phyloP scores from a whole-genome alignment of 2,888 invertebrate species.

The Tachina fera region DNA sequence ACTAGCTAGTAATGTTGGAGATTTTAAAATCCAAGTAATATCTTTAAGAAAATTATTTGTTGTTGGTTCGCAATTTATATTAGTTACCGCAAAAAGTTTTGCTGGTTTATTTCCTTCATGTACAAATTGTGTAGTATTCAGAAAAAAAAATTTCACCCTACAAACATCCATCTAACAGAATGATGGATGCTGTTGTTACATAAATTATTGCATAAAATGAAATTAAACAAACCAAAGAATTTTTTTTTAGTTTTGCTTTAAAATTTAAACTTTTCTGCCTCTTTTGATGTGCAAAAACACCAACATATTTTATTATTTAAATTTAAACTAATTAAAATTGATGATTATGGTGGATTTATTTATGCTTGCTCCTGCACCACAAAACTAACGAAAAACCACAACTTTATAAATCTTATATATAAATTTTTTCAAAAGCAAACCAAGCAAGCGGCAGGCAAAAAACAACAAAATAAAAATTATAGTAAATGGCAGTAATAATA shows the following conservation, averaged over 20 bases:
- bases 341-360: constrained; percentile 56
- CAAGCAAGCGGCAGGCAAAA: background rate
- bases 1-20: too few species aligned
- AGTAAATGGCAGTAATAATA: constrained; percentile 2
- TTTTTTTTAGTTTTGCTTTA: background rate
- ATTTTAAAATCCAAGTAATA: too few species aligned
- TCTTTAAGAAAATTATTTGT: too few species aligned
- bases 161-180: constrained; percentile 24
- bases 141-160: background rate
- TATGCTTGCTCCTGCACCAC: constrained; percentile 4
- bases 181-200: constrained; percentile 51
- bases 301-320: constrained; percentile 40
- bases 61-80: background rate
- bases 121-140: constrained; percentile 3
- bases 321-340: constrained; percentile 65
- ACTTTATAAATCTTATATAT: constrained; percentile 31
- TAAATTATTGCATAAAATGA: constrained; percentile 36
- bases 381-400: constrained; percentile 9
- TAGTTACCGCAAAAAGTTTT: background rate
- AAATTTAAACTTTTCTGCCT: background rate
- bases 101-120: constrained; percentile 25
- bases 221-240: background rate
- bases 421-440: background rate
- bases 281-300: constrained; percentile 1
- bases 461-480: background rate